Evolutionary conservation across 92 coral and sea anemone genomes (phyloP), one percentile per base, ranked within the genome.

Genomic region (Metridium senile): DNA sequence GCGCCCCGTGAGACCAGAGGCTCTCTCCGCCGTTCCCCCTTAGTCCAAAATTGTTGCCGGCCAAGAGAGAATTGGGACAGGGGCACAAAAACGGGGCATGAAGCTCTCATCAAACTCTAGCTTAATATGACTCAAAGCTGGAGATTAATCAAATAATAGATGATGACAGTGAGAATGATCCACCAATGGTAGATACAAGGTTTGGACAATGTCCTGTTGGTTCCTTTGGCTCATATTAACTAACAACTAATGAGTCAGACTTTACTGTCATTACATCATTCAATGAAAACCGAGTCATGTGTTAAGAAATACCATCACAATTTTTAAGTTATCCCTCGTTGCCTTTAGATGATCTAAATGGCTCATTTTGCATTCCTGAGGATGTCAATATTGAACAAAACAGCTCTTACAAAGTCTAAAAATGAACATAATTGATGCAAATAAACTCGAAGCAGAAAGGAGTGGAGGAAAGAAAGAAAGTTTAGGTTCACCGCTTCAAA

Each of bases 181-280:
- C 64, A 49, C 78, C 52, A 62, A 80, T 74, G 28, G 61, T 52
- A 63, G 75, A 75, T 23, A 88, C 93, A 33, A 74, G 76, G 23
- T 88, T 79, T 88, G 93, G 89, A 27, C 71, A 70, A 62, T 53
- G 89, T 31, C 83, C 86, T 35, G 77, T 34, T 69, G 93, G 89
- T n/a, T 73, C 92, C 54, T 87, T 54, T 87, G 88, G 85, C 17
- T 82, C 92, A 49, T 87, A 83, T 62, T 83, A 76, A 66, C 23
- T 83, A 26, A 62, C 79, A 52, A 34, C 77, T 31, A 61, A 56
- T 8, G 83, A 83, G 66, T 70, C 88, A 28, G 26, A 72, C 79
- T 81, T 81, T 54, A 31, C 72, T 27, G 22, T 58, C 19, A 62
- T 49, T 56, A 80, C 72, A 27, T 85, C 74, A 1, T 79, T 85